Evolutionary conservation across 2,888 invertebrate genomes (phyloP).

Genomic region (Ormyrus labotus): DNA sequence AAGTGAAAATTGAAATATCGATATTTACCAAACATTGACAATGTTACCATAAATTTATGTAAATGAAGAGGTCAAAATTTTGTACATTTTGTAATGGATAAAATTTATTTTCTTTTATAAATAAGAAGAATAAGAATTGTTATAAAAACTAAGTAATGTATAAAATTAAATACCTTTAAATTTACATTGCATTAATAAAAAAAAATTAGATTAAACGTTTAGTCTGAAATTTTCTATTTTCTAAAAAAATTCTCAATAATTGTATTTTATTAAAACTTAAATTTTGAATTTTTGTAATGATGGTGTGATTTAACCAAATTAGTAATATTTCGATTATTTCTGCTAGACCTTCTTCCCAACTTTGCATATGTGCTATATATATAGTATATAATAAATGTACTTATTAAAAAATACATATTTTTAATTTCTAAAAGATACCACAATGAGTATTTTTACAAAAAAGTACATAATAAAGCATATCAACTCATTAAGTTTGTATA

Average conservation of each 20-base stretch:
- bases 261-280: background rate
- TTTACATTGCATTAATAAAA: background rate
- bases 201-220: background rate
- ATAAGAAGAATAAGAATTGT: slow-evolving; percentile 34
- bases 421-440: background rate
- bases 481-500: slow-evolving; percentile 41
- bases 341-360: no score
- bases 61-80: slow-evolving; percentile 37
- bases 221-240: slow-evolving; percentile 19
- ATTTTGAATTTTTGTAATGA: background rate
- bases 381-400: background rate
- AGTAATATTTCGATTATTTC: no score
- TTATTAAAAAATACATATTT: slow-evolving; percentile 17
- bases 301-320: background rate
- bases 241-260: background rate
- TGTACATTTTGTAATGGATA: slow-evolving; percentile 43
- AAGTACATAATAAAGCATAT: slow-evolving; percentile 34
- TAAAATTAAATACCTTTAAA: slow-evolving; percentile 20
- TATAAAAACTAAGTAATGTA: slow-evolving; percentile 25
- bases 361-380: no score
- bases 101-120: slow-evolving; percentile 36
- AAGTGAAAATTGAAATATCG: slow-evolving; percentile 25
- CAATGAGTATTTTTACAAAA: slow-evolving; percentile 27
- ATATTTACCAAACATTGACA: slow-evolving; percentile 18
- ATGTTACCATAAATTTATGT: slow-evolving; percentile 34